Evolutionary conservation across 2,888 invertebrate genomes (phyloP).

Genomic region (Catocala fraxini): DNA sequence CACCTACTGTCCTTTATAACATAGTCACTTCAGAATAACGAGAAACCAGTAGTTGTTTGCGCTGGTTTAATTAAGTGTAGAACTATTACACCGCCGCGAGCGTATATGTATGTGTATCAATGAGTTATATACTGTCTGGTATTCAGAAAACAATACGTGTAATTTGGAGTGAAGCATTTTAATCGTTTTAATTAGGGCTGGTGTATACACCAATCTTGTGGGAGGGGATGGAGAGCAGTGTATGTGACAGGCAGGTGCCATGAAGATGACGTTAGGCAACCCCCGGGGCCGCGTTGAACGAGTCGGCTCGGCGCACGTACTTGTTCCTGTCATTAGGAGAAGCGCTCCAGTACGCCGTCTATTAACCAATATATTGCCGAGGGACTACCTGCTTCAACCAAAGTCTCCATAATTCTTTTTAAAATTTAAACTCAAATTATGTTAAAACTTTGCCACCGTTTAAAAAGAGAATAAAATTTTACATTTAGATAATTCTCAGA

Average conservation of each 20-base stretch:
- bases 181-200: constrained; percentile 50
- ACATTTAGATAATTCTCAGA: constrained; percentile 15
- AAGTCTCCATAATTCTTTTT: neutral
- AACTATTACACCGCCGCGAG: constrained; percentile 38
- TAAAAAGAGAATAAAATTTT: constrained; percentile 9
- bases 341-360: constrained; percentile 29
- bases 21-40: constrained; percentile 44
- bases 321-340: constrained; percentile 39
- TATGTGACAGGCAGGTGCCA: constrained; percentile 54
- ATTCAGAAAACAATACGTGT: constrained; percentile 30
- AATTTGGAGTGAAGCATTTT: constrained; percentile 21
- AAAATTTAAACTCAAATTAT: constrained; percentile 6
- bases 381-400: constrained; percentile 16
- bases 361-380: constrained; percentile 34
- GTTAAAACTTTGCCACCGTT: constrained; percentile 3
- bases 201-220: constrained; percentile 39
- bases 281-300: constrained; percentile 39
- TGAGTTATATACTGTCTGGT: constrained; percentile 43
- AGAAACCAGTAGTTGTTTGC: constrained; percentile 52
- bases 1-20: constrained; percentile 31
- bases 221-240: constrained; percentile 31
- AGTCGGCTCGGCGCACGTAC: constrained; percentile 38
- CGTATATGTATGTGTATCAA: constrained; percentile 34
- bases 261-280: constrained; percentile 47
- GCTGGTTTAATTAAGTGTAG: constrained; percentile 58